Conservation (phyloP, 2,888 invertebrate species). For the Oeneis ivallda region DNA sequence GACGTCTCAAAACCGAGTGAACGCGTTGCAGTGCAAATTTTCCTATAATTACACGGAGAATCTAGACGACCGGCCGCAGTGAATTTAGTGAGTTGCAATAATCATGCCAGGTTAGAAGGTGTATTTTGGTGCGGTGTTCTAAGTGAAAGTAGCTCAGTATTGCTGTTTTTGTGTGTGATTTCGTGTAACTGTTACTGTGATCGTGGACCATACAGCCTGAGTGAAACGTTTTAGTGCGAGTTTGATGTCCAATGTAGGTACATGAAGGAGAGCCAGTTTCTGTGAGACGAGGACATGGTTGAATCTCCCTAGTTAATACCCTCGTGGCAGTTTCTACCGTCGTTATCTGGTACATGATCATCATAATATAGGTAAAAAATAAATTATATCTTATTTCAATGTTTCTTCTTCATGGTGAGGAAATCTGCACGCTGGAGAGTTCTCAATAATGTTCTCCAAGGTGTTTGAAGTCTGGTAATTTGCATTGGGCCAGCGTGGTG, state of each 20-base stretch:
- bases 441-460: too few species aligned
- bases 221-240: slow-evolving; percentile 20
- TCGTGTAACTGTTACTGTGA: slow-evolving; percentile 44
- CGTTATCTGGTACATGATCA: slow-evolving; percentile 39
- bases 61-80: slow-evolving; percentile 65
- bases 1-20: slow-evolving; percentile 25
- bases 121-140: slow-evolving; percentile 55
- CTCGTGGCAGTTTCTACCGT: slow-evolving; percentile 18
- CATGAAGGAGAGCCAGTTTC: not conserved
- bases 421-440: too few species aligned
- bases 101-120: slow-evolving; percentile 54
- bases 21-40: slow-evolving; percentile 20
- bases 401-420: too few species aligned
- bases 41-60: slow-evolving; percentile 36
- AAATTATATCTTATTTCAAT: too few species aligned
- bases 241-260: not conserved
- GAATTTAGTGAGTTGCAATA: slow-evolving; percentile 60
- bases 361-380: slow-evolving; percentile 40
- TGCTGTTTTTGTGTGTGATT: slow-evolving; percentile 53
- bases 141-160: slow-evolving; percentile 70
- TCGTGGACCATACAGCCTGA: slow-evolving; percentile 26
- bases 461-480: too few species aligned
- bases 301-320: slow-evolving; percentile 5
- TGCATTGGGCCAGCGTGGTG: too few species aligned
- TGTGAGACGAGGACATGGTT: slow-evolving; percentile 12